Evolutionary conservation across 2,797 vertebrate species (phyloP).

Genomic region (Morelia viridis): DNA sequence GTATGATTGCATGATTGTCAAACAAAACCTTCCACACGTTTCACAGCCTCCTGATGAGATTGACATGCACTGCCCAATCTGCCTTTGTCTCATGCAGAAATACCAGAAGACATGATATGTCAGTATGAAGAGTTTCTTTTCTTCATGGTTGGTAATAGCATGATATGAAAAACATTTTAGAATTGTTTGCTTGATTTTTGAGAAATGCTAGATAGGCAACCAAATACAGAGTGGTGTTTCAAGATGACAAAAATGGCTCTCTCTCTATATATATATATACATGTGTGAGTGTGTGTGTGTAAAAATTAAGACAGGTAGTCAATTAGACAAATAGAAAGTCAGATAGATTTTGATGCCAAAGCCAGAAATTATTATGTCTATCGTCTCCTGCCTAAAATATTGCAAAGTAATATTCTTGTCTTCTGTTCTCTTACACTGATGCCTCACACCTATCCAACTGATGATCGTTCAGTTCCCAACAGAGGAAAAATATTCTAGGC

Average conservation of each 20-base stretch:
- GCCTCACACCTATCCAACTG: neutral
- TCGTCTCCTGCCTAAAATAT: neutral
- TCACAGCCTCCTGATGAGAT: slow-evolving; percentile 73
- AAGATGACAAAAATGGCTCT: slow-evolving; percentile 54
- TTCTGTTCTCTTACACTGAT: neutral
- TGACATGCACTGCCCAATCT: slow-evolving; percentile 72
- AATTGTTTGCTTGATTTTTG: slow-evolving; percentile 59
- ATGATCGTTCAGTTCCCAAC: neutral
- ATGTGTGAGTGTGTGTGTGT: neutral
- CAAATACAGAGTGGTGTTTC: slow-evolving; percentile 53
- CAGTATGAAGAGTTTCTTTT: slow-evolving; percentile 51
- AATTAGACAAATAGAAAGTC: neutral
- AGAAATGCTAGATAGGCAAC: slow-evolving; percentile 53
- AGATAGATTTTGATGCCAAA: neutral
- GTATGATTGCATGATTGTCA: slow-evolving; percentile 81
- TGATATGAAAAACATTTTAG: slow-evolving; percentile 45
- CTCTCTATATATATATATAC: too few species aligned
- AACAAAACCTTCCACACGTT: slow-evolving; percentile 77
- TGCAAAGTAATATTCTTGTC: neutral
- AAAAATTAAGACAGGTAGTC: too few species aligned
- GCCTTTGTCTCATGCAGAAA: slow-evolving; percentile 74
- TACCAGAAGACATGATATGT: slow-evolving; percentile 65
- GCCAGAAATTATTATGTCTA: neutral
- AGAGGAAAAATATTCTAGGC: neutral
- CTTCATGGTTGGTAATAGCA: slow-evolving; percentile 41